Conservation (phyloP, 2,113 vertebrate genomes). For the Sphyrna mokarran region DNA sequence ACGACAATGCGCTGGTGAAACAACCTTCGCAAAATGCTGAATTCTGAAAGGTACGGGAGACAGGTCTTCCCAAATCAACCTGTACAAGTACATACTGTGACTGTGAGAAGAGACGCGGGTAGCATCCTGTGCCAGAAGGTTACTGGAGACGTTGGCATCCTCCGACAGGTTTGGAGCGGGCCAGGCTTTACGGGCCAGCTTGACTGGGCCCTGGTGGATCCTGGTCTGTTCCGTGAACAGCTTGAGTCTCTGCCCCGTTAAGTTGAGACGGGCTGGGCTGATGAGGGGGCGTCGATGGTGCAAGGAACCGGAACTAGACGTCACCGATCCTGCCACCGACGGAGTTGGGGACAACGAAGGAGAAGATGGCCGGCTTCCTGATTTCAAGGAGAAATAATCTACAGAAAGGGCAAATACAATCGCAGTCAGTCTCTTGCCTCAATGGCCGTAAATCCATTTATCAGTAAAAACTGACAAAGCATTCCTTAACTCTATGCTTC, state of each 20-base stretch:
- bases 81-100: constrained; percentile 39
- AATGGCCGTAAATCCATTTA: background rate
- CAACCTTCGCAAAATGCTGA: background rate
- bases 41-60: background rate
- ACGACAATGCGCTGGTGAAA: background rate
- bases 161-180: constrained; percentile 38
- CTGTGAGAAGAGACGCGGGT: constrained; percentile 38
- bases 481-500: background rate
- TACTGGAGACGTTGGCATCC: constrained; percentile 48
- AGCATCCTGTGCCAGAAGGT: constrained; percentile 51
- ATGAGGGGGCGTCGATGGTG: constrained; percentile 81
- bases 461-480: background rate
- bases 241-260: constrained; percentile 71
- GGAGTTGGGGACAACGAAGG: constrained; percentile 75
- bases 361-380: constrained; percentile 65
- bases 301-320: constrained; percentile 76
- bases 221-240: constrained; percentile 58
- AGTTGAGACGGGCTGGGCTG: constrained; percentile 86
- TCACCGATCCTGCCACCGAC: constrained; percentile 72
- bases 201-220: constrained; percentile 48
- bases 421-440: background rate
- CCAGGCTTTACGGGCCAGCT: background rate
- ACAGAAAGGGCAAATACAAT: constrained; percentile 25
- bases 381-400: constrained; percentile 81
- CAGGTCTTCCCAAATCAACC: background rate